Evolutionary conservation across 2,888 invertebrate species (phyloP).

Genomic region (Eupithecia abbreviata): DNA sequence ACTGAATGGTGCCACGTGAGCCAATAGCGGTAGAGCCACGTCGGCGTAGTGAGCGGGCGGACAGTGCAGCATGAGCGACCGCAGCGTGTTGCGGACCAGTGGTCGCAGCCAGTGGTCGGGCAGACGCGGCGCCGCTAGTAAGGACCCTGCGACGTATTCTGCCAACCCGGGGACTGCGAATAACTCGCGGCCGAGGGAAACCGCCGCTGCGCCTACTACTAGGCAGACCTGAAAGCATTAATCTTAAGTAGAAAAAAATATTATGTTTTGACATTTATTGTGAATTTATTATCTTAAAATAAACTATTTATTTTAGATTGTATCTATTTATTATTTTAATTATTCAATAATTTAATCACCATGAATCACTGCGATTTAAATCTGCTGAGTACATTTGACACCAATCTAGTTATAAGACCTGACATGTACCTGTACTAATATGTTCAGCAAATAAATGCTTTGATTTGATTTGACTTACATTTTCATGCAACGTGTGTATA

Average conservation of each 20-base stretch:
- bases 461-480: constrained; percentile 51
- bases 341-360: too few species aligned
- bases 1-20: constrained; percentile 91
- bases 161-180: constrained; percentile 91
- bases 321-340: too few species aligned
- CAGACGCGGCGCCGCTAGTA: constrained; percentile 88
- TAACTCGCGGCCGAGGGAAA: constrained; percentile 92
- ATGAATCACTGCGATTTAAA: too few species aligned
- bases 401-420: too few species aligned
- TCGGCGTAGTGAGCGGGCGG: constrained; percentile 90
- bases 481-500: constrained; percentile 89
- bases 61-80: constrained; percentile 93
- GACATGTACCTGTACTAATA: too few species aligned
- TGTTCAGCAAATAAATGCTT: too few species aligned
- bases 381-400: too few species aligned
- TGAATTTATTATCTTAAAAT: too few species aligned
- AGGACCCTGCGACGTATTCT: constrained; percentile 88
- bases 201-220: constrained; percentile 86
- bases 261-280: too few species aligned
- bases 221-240: constrained; percentile 81
- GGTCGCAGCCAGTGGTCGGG: constrained; percentile 94
- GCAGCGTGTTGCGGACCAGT: constrained; percentile 92
- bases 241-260: too few species aligned
- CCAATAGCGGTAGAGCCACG: constrained; percentile 91
- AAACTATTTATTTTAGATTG: too few species aligned